Base-by-base conservation (phyloP, 1,140 invertebrate genomes). In the Hydropsyche tenuis region DNA sequence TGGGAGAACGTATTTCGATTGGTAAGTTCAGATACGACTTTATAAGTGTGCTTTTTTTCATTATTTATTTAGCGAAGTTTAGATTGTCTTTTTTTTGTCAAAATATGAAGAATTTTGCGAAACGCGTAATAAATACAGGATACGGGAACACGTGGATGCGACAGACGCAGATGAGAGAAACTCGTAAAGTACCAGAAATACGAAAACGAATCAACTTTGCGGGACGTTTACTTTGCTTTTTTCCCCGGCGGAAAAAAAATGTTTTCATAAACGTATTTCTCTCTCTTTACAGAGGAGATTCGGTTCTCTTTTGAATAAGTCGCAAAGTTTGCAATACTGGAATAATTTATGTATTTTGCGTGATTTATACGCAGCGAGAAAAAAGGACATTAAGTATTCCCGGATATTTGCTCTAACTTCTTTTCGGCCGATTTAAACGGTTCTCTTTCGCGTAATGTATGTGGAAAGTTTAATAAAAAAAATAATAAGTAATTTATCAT, bases 281-380 rank as follows among this genome's bases (percentile, higher is more conserved):
- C 16, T 48, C 18, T 18, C 18, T 60, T 60, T 60, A 23, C 11
- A 1, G 22, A 4, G 56, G 1, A 60, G 22, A 60, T 60, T 60
- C 14, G 30, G 30, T 48, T 48, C 45, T 48, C 22, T 60, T 60
- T 60, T 6, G 20, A 25, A 20, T 60, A 60, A 60, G 56, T 25
- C 56, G 9, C 22, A 56, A 25, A 60, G 56, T 60, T 60, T 60
- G 20, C 56, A 60, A 25, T 60, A 27, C 56, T 6, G 22, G 56
- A 23, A 60, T 37, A 25, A 60, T 23, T 60, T 60, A 60, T 25
- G 56, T 60, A 60, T 60, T 60, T 60, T 25, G 11, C 56, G 56
- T 60, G 56, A 60, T 60, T 60, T 60, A 60, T 60, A 27, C 22
- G 22, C 56, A 9, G 22, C 9, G 22, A 1, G 30, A 37, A 37